Evolutionary conservation across 2,797 vertebrate genomes (phyloP).

Genomic region (Periparus ater): DNA sequence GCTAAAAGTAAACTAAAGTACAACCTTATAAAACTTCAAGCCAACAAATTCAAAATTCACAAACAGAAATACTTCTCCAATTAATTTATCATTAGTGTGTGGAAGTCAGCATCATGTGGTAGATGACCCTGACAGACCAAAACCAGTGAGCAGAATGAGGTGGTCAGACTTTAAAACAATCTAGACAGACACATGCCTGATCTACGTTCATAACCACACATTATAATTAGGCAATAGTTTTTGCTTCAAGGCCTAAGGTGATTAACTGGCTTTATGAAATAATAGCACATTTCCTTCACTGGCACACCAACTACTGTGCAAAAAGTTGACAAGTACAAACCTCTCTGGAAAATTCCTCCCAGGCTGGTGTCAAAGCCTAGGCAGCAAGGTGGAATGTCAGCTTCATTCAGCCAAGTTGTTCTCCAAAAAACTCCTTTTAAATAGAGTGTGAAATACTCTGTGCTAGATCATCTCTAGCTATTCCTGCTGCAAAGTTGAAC

Average conservation of each 20-base stretch:
- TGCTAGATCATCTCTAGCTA: neutral
- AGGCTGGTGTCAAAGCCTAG: neutral
- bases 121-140: neutral
- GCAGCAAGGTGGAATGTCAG: neutral
- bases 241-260: neutral
- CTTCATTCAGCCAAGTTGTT: neutral
- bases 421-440: neutral
- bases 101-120: neutral
- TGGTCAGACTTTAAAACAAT: neutral
- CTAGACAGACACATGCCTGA: neutral
- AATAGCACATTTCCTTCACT: neutral
- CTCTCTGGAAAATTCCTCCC: neutral
- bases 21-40: neutral
- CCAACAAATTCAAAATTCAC: neutral
- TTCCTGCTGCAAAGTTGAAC: neutral
- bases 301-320: neutral
- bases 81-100: neutral
- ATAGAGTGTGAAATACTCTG: neutral
- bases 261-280: neutral
- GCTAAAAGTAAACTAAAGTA: neutral
- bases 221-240: neutral
- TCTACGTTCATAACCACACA: rapidly evolving
- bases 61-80: neutral
- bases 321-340: neutral
- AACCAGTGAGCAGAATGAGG: neutral